Percentiles rank a stretch among this genome's conserved stretches.
phyloP scores from a whole-genome alignment of 2,113 vertebrate species.

The Megalops atlanticus region DNA sequence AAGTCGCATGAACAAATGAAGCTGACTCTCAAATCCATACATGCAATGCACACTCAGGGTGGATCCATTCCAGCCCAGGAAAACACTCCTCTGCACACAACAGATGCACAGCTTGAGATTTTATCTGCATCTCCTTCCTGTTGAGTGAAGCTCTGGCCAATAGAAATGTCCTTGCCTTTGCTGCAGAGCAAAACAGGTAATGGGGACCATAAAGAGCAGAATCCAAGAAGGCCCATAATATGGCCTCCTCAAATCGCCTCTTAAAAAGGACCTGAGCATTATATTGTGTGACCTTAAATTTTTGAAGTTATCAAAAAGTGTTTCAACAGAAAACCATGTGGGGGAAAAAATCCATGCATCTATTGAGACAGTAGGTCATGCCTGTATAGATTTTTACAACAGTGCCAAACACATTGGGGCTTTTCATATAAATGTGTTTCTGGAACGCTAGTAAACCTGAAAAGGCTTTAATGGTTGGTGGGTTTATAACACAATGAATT shows the following conservation, averaged over 20 bases:
- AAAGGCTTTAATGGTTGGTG: slow-evolving; percentile 45
- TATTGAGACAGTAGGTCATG: slow-evolving; percentile 36
- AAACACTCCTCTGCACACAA: neutral
- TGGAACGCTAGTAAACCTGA: slow-evolving; percentile 46
- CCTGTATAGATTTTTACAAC: slow-evolving; percentile 32
- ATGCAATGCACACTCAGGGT: neutral
- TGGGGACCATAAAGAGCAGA: neutral
- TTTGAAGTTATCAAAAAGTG: slow-evolving; percentile 30
- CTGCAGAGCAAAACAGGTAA: neutral
- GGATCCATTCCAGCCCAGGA: neutral
- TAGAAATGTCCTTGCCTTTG: neutral
- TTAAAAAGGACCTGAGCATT: too few species aligned
- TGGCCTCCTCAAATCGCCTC: neutral
- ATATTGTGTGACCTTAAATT: neutral
- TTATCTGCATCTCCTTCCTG: neutral
- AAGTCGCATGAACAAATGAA: neutral
- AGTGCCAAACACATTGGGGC: slow-evolving; percentile 36
- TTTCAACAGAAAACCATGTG: slow-evolving; percentile 37
- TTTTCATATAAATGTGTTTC: slow-evolving; percentile 39
- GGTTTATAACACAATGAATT: slow-evolving; percentile 49
- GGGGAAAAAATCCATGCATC: slow-evolving; percentile 36
- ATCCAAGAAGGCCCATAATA: neutral
- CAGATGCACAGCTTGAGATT: neutral
- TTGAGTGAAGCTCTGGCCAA: neutral
- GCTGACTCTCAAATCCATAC: neutral